Percentiles rank a stretch among this genome's conserved stretches.
Evolutionary conservation across 2,797 vertebrate species (phyloP).

Genomic region (Neostethus bicornis): DNA sequence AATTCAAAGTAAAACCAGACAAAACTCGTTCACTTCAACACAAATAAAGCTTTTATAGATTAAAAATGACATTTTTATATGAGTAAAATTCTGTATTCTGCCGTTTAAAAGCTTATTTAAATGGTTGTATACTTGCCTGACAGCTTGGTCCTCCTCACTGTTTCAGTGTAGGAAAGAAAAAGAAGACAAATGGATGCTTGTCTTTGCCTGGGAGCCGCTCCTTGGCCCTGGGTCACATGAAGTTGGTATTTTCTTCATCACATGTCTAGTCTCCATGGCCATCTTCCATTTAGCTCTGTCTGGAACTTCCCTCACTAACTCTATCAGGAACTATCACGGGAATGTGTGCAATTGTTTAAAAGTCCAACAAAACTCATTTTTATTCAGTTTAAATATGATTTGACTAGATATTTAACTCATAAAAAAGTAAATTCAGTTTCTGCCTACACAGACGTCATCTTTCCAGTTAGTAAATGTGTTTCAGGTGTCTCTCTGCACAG

Average conservation of each 20-base stretch:
- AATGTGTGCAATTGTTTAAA: slow-evolving; percentile 11
- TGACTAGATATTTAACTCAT: background rate
- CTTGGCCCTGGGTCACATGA: slow-evolving; percentile 83
- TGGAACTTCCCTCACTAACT: slow-evolving; percentile 45
- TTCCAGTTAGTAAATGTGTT: slow-evolving; percentile 32
- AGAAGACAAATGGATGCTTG: slow-evolving; percentile 73
- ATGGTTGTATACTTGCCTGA: slow-evolving; percentile 58
- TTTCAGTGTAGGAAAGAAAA: slow-evolving; percentile 45
- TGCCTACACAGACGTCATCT: background rate
- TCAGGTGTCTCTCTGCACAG: slow-evolving; percentile 36
- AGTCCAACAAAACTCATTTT: slow-evolving; percentile 22
- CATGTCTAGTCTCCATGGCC: slow-evolving; percentile 70
- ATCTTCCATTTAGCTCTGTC: slow-evolving; percentile 50
- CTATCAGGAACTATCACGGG: slow-evolving; percentile 43
- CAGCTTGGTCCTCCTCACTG: slow-evolving; percentile 29
- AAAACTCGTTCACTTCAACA: slow-evolving; percentile 1
- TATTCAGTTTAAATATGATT: slow-evolving; percentile 15
- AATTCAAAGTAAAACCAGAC: background rate
- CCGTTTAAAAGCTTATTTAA: background rate
- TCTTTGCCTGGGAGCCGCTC: slow-evolving; percentile 62
- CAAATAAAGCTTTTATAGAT: background rate
- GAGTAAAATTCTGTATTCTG: background rate
- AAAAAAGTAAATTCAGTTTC: background rate
- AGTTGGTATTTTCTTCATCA: slow-evolving; percentile 76
- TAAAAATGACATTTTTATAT: background rate